These are phyloP conservation scores for Acanthosepion pharaonis DNA, from an alignment of 2,888 invertebrate species.

Conservation along the genomic window DNA sequence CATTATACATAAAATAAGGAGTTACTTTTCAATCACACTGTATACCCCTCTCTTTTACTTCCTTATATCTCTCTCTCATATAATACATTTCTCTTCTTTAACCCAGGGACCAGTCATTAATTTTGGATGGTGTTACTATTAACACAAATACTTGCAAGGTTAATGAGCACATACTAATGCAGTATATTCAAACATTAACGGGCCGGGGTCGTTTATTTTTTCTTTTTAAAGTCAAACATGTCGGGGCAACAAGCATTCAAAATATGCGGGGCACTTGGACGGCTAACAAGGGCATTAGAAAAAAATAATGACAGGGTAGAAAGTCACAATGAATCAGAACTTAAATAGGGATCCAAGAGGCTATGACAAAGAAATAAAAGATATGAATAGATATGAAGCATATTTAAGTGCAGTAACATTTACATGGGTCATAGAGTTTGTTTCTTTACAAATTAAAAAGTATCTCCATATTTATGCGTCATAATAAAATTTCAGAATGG, in stretches of 20 bases:
- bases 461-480: not conserved
- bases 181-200: not conserved
- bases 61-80: not conserved
- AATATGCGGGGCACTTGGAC: not conserved
- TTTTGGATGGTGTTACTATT: not conserved
- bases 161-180: not conserved
- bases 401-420: not conserved
- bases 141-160: not conserved
- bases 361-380: not conserved
- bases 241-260: not conserved
- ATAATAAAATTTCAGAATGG: no score
- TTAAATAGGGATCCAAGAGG: not conserved
- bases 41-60: not conserved
- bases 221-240: not conserved
- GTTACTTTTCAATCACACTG: no score
- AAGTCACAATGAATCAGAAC: not conserved
- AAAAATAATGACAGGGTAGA: not conserved
- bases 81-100: not conserved
- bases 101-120: not conserved
- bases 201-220: not conserved
- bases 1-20: no score
- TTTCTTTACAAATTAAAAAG: not conserved
- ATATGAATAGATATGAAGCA: not conserved
- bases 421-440: not conserved
- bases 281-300: not conserved